Evolutionary conservation across 2,113 vertebrate genomes (phyloP).

Genomic region (Arvicanthis niloticus): DNA sequence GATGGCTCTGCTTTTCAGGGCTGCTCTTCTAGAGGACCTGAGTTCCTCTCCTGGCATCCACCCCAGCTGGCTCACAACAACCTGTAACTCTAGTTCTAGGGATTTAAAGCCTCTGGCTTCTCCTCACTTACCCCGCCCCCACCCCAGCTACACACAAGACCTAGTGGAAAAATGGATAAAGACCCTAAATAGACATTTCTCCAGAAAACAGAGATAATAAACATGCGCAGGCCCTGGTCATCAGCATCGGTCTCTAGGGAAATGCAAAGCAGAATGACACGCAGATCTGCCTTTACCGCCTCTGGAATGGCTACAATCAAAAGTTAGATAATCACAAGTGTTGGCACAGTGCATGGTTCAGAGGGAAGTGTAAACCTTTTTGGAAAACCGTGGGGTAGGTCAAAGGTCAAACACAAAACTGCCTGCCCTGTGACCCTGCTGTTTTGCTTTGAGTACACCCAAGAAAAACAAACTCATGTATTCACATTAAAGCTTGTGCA

Average conservation of each 20-base stretch:
- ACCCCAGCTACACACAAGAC: not conserved
- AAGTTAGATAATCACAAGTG: not conserved
- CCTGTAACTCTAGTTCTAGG: not conserved
- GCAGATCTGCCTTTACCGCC: not conserved
- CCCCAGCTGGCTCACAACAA: not conserved
- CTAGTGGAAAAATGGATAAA: not conserved
- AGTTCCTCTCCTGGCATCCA: not conserved
- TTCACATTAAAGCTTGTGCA: not conserved
- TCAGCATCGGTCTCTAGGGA: not conserved
- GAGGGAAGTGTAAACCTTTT: not conserved
- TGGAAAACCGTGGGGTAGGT: not conserved
- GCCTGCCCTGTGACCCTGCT: not conserved
- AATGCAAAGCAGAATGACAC: not conserved
- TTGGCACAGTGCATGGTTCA: accelerated
- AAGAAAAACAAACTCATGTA: not conserved
- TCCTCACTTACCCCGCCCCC: not conserved
- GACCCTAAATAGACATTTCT: not conserved
- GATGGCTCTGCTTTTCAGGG: not conserved
- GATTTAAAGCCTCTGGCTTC: not conserved
- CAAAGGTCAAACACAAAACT: not conserved
- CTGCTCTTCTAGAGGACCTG: not conserved
- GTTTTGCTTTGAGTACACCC: no score
- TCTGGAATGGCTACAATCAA: not conserved
- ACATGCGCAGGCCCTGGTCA: not conserved
- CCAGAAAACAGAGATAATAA: not conserved